Conservation (phyloP, 2,113 vertebrate genomes). For the Ancistrus triradiatus region DNA sequence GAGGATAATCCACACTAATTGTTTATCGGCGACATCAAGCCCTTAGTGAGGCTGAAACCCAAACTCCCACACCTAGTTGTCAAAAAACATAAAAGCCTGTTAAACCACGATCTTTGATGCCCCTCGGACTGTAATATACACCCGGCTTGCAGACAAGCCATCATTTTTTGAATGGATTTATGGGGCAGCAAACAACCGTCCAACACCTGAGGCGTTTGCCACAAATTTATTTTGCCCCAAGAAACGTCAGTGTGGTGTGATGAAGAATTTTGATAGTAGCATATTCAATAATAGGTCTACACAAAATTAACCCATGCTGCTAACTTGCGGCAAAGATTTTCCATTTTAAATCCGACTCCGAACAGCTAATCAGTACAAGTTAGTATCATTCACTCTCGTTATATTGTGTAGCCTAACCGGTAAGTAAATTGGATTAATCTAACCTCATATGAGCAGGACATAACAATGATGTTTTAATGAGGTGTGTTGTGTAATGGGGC, state of each 20-base stretch:
- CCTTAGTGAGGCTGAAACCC: constrained; percentile 60
- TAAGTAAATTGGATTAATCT: too few species aligned
- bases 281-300: neutral
- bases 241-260: neutral
- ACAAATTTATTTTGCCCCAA: too few species aligned
- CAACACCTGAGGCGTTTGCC: too few species aligned
- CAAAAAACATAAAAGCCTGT: constrained; percentile 46
- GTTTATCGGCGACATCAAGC: constrained; percentile 57
- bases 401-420: too few species aligned
- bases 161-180: constrained; percentile 36
- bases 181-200: constrained; percentile 37
- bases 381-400: neutral
- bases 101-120: constrained; percentile 34
- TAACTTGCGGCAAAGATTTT: constrained; percentile 26
- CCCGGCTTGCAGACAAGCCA: neutral
- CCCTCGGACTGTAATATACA: neutral
- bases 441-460: too few species aligned
- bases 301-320: neutral
- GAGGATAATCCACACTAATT: constrained; percentile 72
- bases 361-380: constrained; percentile 17
- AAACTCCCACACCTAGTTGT: constrained; percentile 51
- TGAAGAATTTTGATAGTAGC: neutral
- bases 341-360: constrained; percentile 29
- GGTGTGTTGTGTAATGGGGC: neutral
- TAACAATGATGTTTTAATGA: too few species aligned